Conservation (phyloP, 2,113 vertebrate genomes). For the Stegastes partitus region DNA sequence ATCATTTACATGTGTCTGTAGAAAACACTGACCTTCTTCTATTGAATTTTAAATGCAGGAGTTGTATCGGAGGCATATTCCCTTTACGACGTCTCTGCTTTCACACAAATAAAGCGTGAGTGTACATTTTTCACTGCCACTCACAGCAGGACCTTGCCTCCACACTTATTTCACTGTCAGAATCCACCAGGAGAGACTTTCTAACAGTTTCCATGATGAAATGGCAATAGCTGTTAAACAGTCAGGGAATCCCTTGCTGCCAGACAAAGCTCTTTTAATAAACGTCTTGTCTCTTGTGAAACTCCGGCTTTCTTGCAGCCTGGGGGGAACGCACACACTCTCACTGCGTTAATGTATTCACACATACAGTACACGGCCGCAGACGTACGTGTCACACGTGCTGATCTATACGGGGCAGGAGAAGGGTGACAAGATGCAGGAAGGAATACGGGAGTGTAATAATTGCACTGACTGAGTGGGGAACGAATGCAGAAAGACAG, state of each 20-base stretch:
- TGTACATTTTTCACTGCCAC: constrained; percentile 7
- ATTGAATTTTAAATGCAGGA: background rate
- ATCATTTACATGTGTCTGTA: too few species aligned
- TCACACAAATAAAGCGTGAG: constrained; percentile 24
- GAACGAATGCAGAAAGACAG: constrained; percentile 23
- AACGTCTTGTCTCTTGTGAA: constrained; percentile 17
- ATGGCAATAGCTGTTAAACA: constrained; percentile 50
- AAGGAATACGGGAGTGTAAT: constrained; percentile 24
- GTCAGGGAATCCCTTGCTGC: constrained; percentile 45
- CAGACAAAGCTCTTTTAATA: constrained; percentile 33
- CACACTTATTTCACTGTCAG: constrained; percentile 59
- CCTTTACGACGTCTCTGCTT: background rate
- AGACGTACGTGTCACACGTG: background rate
- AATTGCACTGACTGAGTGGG: constrained; percentile 39
- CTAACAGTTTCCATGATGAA: constrained; percentile 54
- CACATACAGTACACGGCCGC: constrained; percentile 4
- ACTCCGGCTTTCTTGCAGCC: constrained; percentile 20
- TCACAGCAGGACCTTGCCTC: constrained; percentile 33
- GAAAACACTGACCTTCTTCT: background rate
- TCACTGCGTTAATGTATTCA: background rate
- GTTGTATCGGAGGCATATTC: background rate
- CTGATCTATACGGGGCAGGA: constrained; percentile 1
- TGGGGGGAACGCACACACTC: background rate
- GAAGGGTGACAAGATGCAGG: constrained; percentile 28
- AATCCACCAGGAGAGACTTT: constrained; percentile 52